Evolutionary conservation across 2,797 vertebrate species (phyloP).

Genomic region (Peromyscus eremicus): DNA sequence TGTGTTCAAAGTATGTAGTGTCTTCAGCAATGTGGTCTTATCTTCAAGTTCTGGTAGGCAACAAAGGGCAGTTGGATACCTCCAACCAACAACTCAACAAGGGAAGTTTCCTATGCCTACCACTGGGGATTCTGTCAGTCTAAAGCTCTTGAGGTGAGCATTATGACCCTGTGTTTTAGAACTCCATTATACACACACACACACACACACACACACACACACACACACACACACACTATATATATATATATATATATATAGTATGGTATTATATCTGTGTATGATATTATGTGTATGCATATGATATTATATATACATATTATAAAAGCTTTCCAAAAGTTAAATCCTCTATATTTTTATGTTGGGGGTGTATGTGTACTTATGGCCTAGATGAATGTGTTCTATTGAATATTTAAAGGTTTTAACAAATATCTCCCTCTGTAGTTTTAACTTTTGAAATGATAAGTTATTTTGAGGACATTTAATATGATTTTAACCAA

Average conservation of each 20-base stretch:
- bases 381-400: not conserved
- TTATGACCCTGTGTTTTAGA: not conserved
- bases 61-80: not conserved
- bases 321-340: not conserved
- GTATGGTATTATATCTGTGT: too few species aligned
- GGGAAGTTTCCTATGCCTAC: not conserved
- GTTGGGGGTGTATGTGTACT: not conserved
- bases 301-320: not conserved
- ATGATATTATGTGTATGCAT: too few species aligned
- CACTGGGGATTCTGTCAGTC: not conserved
- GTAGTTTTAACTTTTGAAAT: slow-evolving; percentile 42
- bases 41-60: not conserved
- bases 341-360: not conserved
- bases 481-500: not conserved
- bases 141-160: not conserved
- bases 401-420: not conserved
- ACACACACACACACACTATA: not conserved
- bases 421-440: not conserved
- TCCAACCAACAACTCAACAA: not conserved
- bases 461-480: not conserved
- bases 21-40: not conserved
- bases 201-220: not conserved
- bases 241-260: not conserved
- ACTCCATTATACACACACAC: not conserved
- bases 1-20: not conserved